phyloP scores from a whole-genome alignment of 2,797 vertebrate genomes.

The Oophaga sylvatica region DNA sequence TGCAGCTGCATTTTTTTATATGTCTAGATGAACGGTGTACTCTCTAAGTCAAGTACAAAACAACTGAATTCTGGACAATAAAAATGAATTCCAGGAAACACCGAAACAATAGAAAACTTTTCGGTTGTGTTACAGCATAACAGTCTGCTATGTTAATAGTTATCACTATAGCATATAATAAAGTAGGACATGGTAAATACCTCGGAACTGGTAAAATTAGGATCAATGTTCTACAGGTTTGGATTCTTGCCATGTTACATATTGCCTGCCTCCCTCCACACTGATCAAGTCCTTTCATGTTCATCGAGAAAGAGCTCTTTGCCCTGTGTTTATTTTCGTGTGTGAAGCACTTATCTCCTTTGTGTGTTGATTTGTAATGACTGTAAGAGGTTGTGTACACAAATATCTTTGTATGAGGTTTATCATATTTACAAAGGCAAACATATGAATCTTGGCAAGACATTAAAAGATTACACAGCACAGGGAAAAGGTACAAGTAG shows the following conservation, averaged over 20 bases:
- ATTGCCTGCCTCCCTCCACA: background rate
- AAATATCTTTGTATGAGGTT: slow-evolving; percentile 28
- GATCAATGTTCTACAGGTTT: background rate
- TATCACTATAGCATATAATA: background rate
- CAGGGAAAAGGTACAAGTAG: background rate
- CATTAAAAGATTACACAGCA: slow-evolving; percentile 18
- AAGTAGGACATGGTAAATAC: background rate
- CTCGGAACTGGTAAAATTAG: background rate
- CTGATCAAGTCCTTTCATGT: slow-evolving; percentile 8
- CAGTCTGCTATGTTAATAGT: background rate
- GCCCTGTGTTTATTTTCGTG: slow-evolving; percentile 33
- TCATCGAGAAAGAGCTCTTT: background rate
- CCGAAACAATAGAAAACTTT: background rate
- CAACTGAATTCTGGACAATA: background rate
- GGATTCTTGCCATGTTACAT: background rate
- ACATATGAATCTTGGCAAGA: slow-evolving; percentile 34
- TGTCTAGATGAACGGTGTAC: background rate
- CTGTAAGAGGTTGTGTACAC: slow-evolving; percentile 30
- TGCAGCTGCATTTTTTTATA: too few species aligned
- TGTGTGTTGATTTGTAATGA: slow-evolving; percentile 34
- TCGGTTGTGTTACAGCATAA: background rate
- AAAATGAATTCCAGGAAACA: background rate
- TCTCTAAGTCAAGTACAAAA: background rate
- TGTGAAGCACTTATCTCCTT: slow-evolving; percentile 45
- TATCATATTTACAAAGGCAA: slow-evolving; percentile 21